phyloP scores from a whole-genome alignment of 2,113 vertebrate species.

The Lipotes vexillifer region DNA sequence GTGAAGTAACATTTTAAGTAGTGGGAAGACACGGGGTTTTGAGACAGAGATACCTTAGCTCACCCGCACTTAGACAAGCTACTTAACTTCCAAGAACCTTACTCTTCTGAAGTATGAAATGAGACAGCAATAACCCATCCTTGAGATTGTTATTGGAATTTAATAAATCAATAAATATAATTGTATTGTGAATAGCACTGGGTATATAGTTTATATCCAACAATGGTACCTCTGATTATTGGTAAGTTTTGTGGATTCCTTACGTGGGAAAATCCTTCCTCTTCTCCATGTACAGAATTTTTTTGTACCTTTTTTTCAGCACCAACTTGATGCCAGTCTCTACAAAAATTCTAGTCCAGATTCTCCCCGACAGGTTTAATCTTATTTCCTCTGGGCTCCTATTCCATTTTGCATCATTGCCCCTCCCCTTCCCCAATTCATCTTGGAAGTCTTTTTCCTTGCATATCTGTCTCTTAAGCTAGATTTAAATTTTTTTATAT shows the following conservation, averaged over 20 bases:
- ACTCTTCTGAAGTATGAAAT: neutral
- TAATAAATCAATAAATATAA: neutral
- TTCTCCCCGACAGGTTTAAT: neutral
- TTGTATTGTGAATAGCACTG: neutral
- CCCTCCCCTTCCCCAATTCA: neutral
- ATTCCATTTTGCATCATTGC: accelerated
- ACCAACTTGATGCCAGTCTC: neutral
- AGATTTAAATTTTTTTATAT: neutral
- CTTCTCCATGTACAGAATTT: neutral
- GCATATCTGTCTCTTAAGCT: neutral
- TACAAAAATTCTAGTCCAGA: neutral
- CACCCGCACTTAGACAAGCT: neutral
- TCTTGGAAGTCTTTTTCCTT: neutral
- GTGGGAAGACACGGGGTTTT: neutral
- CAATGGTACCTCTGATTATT: neutral
- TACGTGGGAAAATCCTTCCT: neutral
- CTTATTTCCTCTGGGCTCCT: neutral
- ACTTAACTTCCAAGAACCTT: neutral
- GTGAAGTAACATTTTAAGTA: neutral
- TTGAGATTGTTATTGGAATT: neutral
- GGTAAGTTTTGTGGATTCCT: neutral
- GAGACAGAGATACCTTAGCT: neutral
- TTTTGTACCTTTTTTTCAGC: too few relatives aligned
- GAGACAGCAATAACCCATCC: neutral
- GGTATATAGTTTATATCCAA: accelerated